Evolutionary conservation across 2,113 vertebrate genomes (phyloP).

Genomic region (Aegypius monachus): DNA sequence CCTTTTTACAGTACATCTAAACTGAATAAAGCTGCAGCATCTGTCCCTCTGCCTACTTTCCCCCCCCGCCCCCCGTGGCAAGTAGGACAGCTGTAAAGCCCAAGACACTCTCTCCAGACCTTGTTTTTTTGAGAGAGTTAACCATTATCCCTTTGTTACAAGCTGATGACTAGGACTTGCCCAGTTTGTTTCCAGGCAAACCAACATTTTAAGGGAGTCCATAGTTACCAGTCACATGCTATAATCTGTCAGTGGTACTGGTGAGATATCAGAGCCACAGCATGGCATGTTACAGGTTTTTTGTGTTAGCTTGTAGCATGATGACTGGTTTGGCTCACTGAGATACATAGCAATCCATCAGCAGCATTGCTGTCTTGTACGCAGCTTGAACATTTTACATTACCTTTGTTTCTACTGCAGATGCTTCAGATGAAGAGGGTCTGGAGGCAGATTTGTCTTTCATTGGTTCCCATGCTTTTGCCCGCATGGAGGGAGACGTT

Average conservation of each 20-base stretch:
- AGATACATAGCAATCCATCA: neutral
- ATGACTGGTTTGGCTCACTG: neutral
- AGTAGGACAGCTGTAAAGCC: neutral
- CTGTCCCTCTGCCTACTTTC: neutral
- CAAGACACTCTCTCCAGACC: neutral
- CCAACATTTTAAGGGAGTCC: neutral
- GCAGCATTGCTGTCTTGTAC: neutral
- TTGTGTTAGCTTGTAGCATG: neutral
- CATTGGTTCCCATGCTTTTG: constrained; percentile 94
- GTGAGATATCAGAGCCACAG: neutral
- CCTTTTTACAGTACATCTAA: neutral
- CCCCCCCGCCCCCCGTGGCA: neutral
- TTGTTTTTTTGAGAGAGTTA: neutral
- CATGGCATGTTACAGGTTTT: fast-evolving
- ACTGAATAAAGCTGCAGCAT: neutral
- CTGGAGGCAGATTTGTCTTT: constrained; percentile 86
- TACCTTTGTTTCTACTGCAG: constrained; percentile 70
- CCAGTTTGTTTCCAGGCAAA: neutral
- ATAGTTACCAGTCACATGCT: neutral
- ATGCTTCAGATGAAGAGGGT: constrained; percentile 84
- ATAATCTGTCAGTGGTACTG: neutral
- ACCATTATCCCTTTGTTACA: neutral
- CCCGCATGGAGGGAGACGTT: constrained; percentile 95
- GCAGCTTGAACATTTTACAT: neutral
- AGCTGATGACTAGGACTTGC: neutral